A percentile compares a stretch with the other conserved stretches of the same genome.
Conservation (phyloP, 2,888 invertebrate species). For the Proisotoma minuta region DNA sequence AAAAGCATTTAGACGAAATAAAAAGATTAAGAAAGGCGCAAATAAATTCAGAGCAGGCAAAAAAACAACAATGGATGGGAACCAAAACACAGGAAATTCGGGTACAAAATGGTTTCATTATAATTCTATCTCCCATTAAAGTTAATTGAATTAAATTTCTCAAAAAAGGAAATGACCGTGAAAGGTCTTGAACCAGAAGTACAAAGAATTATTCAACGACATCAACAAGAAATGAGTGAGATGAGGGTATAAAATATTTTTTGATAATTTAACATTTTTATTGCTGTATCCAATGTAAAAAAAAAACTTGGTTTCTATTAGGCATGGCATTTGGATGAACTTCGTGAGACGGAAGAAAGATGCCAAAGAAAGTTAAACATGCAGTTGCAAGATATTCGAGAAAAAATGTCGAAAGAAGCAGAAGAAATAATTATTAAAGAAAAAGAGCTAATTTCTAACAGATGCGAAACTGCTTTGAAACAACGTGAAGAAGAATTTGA, state of each 20-base stretch:
- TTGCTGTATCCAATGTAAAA: no score
- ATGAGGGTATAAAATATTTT: no score
- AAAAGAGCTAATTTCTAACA: conserved; percentile 30
- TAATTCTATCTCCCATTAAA: conserved; percentile 10
- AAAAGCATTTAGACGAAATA: conserved; percentile 70
- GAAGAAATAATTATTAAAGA: conserved; percentile 54
- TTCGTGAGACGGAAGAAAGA: conserved; percentile 61
- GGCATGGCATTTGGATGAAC: conserved; percentile 63
- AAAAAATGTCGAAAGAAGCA: conserved; percentile 60
- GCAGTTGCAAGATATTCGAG: conserved; percentile 59
- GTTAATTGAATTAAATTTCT: neutral
- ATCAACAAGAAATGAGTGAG: conserved; percentile 65
- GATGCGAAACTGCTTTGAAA: conserved; percentile 32
- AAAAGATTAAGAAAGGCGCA: conserved; percentile 71
- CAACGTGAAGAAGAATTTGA: conserved; percentile 39
- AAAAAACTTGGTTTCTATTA: no score
- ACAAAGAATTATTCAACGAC: conserved; percentile 68
- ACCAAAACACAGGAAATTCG: conserved; percentile 80
- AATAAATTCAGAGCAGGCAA: conserved; percentile 68
- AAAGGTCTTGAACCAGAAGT: conserved; percentile 82
- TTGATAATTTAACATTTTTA: no score
- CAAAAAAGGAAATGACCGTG: conserved; percentile 54
- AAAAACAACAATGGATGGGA: conserved; percentile 73
- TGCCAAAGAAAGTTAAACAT: conserved; percentile 61
- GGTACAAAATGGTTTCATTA: conserved; percentile 52